Base-by-base conservation (phyloP, 2,888 invertebrate species). In the Bugula neritina region DNA sequence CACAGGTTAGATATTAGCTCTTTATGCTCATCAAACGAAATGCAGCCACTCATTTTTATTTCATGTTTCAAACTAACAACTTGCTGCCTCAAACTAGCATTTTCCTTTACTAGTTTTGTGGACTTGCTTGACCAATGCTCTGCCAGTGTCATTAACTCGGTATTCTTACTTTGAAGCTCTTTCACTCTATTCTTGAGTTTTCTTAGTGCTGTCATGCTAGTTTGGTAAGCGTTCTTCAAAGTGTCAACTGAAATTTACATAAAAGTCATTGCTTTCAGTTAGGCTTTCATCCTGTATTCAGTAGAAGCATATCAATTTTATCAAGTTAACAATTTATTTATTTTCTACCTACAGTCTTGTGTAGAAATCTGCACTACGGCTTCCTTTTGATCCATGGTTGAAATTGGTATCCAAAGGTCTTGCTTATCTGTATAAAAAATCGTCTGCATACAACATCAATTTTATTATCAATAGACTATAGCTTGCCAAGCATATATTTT, bases 11-110 rank as follows among this genome's bases (percentile, higher is more conserved):
- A 21, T 34, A 63, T 29, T 5, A 63, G 31, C 63, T 63, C 63
- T 29, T 63, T 63, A 31, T 63, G 63, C n/a, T 63, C 63, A 29
- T 63, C 63, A 31, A 63, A 31, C 5, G 63, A 29, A 10, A 63
- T 31, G 21, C 25, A 63, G 10, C 63, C 63, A n/a, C n/a, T n/a
- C 5, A 13, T 63, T 63, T 31, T 63, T 3, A 63, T 21, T 34
- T 63, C 31, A 2, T 5, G 27, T 34, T 31, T 25, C 63, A 63
- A 34, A 2, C 27, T 63, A 31, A 27, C 27, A 31, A 63, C n/a
- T 63, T 63, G 31, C 63, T 63, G 63, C 31, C 34, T 21, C 29
- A 63, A 31, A 13, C 31, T 5, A 31, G 31, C 31, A 17, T 2
- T 63, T 17, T 63, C 63, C 63, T 31, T 29, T 31, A 31, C 13